A percentile compares a stretch with the other conserved stretches of the same genome.
Evolutionary conservation across 2,113 vertebrate genomes (phyloP).

Genomic region (Brachyhypopomus gauderio): DNA sequence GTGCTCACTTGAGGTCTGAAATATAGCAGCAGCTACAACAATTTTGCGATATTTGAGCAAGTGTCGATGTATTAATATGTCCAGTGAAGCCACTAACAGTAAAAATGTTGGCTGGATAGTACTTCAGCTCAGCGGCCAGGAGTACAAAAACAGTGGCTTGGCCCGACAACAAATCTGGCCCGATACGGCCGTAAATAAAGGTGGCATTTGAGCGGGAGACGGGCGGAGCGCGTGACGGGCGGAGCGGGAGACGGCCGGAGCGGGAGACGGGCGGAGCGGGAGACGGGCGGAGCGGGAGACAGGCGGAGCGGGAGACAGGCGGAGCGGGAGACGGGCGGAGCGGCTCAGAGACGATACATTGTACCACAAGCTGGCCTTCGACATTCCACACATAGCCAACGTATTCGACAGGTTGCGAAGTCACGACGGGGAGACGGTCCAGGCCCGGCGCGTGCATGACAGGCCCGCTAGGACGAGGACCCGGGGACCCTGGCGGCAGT

Average conservation of each 20-base stretch:
- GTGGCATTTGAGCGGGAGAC: neutral
- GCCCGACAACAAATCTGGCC: neutral
- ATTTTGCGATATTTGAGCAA: constrained; percentile 5
- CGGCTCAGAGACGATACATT: neutral
- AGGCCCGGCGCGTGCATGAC: constrained; percentile 43
- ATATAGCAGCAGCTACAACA: constrained; percentile 5
- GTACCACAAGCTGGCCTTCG: neutral
- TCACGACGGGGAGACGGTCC: constrained; percentile 24
- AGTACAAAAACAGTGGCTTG: neutral
- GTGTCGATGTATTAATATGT: constrained; percentile 7
- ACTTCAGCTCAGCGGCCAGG: neutral
- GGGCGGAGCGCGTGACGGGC: too few species aligned
- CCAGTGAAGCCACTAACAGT: neutral
- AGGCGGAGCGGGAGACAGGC: too few species aligned
- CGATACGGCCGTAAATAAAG: neutral
- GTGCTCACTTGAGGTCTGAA: constrained; percentile 23
- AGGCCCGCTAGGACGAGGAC: constrained; percentile 34
- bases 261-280: too few species aligned
- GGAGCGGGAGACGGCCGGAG: too few species aligned
- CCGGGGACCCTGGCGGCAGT: constrained; percentile 7
- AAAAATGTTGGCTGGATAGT: neutral
- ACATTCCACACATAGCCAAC: constrained; percentile 2
- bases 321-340: too few species aligned
- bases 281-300: too few species aligned
- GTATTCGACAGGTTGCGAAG: neutral